Base-by-base conservation (phyloP, 2,797 vertebrate species). In the Pygocentrus nattereri region DNA sequence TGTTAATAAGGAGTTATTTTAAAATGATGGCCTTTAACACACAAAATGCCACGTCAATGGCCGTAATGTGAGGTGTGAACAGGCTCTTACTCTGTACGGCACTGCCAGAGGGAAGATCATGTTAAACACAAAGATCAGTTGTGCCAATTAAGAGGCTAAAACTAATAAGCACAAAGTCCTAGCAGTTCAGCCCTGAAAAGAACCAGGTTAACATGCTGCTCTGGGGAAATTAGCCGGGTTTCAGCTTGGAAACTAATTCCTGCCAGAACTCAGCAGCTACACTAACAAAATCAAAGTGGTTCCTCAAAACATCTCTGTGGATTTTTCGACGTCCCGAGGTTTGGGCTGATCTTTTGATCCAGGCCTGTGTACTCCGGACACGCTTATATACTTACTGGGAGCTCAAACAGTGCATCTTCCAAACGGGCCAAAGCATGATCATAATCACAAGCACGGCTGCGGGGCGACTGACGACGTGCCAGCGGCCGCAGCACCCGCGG, bases 121-220 rank as follows among this genome's bases (percentile, higher is more conserved):
- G 49, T 19, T 50, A 50, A 64, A 30, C 23, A 62, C 25, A 58
- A 67, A 76, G 30, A 80, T 69, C 79, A 68, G 27, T 41, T 56
- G 58, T 77, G 75, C 12, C 30, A 81, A 81, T 15, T 71, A 31
- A 80, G 47, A 64, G 11, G 61, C 19, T 65, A 41, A 80, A 3
- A 56, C 16, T 34, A 34, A 76, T 50, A 61, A 68, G 71, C 50
- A 76, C 52, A 1, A 74, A 64, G 68, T 15, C 69, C 69, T 68
- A 59, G 81, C 78, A 79, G n/a, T 23, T 75, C 25, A 23, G n/a
- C 23, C 49, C 18, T 52, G 16, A 41, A 65, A 27, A 8, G 25
- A 52, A 52, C 62, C 74, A 23, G 23, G 74, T 62, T 59, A 75
- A 23, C 31, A n/a, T 7, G 21, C 30, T 64, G 23, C 59, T 27